Conservation (phyloP, 2,888 invertebrate genomes). For the Sympetrum striolatum region DNA sequence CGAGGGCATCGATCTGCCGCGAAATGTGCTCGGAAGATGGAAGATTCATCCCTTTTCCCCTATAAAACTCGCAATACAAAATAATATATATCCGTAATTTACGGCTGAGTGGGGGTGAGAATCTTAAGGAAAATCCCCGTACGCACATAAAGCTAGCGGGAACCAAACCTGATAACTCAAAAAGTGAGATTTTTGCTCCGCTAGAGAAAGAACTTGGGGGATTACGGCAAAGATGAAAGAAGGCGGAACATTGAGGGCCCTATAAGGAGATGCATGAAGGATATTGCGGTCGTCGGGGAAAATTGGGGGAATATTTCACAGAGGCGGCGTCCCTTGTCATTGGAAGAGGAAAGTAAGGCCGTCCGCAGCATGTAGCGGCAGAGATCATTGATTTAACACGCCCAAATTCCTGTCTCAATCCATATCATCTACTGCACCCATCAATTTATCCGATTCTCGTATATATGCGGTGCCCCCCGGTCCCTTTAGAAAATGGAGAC, state of each 20-base stretch:
- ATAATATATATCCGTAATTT: not conserved
- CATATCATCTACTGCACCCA: not conserved
- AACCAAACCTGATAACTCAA: not conserved
- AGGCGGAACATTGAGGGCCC: not conserved
- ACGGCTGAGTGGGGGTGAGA: not conserved
- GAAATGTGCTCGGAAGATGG: not conserved
- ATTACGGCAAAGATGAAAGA: not conserved
- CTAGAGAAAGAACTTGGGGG: not conserved
- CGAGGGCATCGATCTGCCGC: not conserved
- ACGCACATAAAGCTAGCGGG: not conserved
- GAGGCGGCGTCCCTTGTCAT: not conserved
- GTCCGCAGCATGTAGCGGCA: not conserved
- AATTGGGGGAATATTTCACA: not conserved
- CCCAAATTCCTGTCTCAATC: not conserved
- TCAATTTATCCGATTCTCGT: not conserved
- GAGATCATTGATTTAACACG: not conserved
- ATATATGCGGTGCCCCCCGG: too few relatives aligned
- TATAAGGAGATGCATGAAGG: not conserved
- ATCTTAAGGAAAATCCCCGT: not conserved
- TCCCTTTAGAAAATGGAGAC: too few relatives aligned
- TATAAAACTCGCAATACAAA: not conserved
- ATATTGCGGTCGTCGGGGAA: not conserved
- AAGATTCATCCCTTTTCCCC: not conserved
- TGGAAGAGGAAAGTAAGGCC: not conserved
- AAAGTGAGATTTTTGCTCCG: not conserved